Percentiles rank a stretch among this genome's conserved stretches.
Evolutionary conservation across 2,888 invertebrate genomes (phyloP).

Genomic region (Dorcus parallelipipedus): DNA sequence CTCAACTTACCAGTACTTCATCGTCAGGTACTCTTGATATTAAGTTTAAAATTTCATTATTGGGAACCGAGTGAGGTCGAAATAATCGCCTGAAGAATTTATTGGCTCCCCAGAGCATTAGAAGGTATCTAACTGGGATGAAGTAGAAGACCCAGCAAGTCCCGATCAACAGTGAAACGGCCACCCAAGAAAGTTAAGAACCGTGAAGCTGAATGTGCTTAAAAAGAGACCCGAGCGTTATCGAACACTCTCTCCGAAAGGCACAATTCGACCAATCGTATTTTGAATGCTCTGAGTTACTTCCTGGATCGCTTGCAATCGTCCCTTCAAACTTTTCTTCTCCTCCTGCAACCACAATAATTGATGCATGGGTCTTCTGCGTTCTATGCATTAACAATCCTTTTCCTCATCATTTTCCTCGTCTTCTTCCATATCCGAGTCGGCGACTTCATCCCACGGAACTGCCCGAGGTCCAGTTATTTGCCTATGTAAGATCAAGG

Average conservation of each 20-base stretch:
- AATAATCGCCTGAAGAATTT: slow-evolving; percentile 93
- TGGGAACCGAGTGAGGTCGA: slow-evolving; percentile 91
- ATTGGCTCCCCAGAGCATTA: slow-evolving; percentile 90
- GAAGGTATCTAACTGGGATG: slow-evolving; percentile 83
- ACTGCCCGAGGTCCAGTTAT: slow-evolving; percentile 42
- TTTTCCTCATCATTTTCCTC: slow-evolving; percentile 91
- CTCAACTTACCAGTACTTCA: slow-evolving; percentile 75
- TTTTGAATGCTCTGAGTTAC: slow-evolving; percentile 96
- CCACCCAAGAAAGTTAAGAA: slow-evolving; percentile 92
- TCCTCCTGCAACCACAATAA: slow-evolving; percentile 68
- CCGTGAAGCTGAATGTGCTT: slow-evolving; percentile 94
- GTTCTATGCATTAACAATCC: slow-evolving; percentile 43
- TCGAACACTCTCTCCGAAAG: slow-evolving; percentile 77
- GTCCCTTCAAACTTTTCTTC: slow-evolving; percentile 91
- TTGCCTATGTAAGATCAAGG: slow-evolving; percentile 65
- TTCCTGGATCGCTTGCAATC: slow-evolving; percentile 93
- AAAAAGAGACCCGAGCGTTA: slow-evolving; percentile 40
- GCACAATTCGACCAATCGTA: slow-evolving; percentile 89
- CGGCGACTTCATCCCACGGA: slow-evolving; percentile 47
- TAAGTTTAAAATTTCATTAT: slow-evolving; percentile 94
- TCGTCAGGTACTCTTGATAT: slow-evolving; percentile 93
- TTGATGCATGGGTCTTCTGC: background rate
- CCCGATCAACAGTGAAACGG: slow-evolving; percentile 71
- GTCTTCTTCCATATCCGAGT: slow-evolving; percentile 69
- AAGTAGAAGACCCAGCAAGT: slow-evolving; percentile 80